Percentiles rank a stretch among this genome's conserved stretches.
phyloP scores from a whole-genome alignment of 2,888 invertebrate genomes.

The Acleris cristana region DNA sequence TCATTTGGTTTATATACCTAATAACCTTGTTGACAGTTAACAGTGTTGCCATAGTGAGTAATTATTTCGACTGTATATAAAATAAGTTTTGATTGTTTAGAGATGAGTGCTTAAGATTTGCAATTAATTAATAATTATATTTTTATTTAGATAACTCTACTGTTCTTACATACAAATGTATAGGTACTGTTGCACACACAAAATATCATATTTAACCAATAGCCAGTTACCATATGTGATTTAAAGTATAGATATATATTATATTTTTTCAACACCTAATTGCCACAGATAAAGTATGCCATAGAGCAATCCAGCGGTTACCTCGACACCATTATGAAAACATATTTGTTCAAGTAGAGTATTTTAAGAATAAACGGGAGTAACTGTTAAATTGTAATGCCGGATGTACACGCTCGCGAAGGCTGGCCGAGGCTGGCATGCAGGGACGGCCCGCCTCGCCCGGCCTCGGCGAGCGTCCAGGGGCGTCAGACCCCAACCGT shows the following conservation, averaged over 20 bases:
- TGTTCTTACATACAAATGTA: conserved; percentile 42
- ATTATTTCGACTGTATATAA: conserved; percentile 80
- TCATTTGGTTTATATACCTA: conserved; percentile 70
- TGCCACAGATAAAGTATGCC: conserved; percentile 48
- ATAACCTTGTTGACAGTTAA: conserved; percentile 79
- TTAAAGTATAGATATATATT: conserved; percentile 62
- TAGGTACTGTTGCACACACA: conserved; percentile 63
- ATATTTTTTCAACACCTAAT: conserved; percentile 73
- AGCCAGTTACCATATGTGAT: conserved; percentile 79
- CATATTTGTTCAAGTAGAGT: conserved; percentile 27
- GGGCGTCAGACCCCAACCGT: too few relatives aligned
- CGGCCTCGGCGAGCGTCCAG: too few relatives aligned
- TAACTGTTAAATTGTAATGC: conserved; percentile 51
- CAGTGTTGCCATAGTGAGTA: conserved; percentile 82
- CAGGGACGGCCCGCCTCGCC: too few relatives aligned
- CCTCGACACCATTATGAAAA: conserved; percentile 12
- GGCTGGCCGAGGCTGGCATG: too few relatives aligned
- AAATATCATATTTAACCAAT: conserved; percentile 56
- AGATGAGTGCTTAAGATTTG: conserved; percentile 69
- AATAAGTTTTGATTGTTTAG: conserved; percentile 75
- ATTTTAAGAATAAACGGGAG: conserved; percentile 10
- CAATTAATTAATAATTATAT: conserved; percentile 47
- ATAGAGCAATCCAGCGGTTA: conserved; percentile 29
- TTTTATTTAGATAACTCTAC: conserved; percentile 57
- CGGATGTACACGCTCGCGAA: too few relatives aligned